Base-by-base conservation (phyloP, 2,888 invertebrate species). In the Pachydiplax longipennis region DNA sequence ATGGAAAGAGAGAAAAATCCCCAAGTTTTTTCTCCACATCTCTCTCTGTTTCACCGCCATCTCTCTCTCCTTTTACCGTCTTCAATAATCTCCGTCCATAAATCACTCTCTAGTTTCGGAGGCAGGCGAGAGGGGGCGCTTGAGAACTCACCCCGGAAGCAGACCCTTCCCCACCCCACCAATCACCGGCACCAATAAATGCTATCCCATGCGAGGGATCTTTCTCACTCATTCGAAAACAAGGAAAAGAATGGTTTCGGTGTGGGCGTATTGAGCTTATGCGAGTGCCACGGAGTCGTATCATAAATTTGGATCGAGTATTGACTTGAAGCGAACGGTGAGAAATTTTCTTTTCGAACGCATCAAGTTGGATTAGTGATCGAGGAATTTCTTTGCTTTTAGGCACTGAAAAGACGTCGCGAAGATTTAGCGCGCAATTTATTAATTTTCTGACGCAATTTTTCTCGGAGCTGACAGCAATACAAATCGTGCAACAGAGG, bases 41-140 rank as follows among this genome's bases (percentile, higher is more conserved):
- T 65, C 65, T 65, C 65, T 65, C 58, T 58, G 25, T 65, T 25
- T 65, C n/a, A n/a, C 3, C 48, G 48, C 48, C 2, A n/a, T 65
- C 44, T 44, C 44, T 10, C 44, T 44, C 44, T 44, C 44, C 65
- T 25, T 65, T 65, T n/a, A 22, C 73, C 73, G 73, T 73, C 73
- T 73, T 73, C 73, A 73, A 73, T 73, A 73, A 73, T 73, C 73
- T 73, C 73, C 73, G 73, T 73, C 73, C 73, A 73, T 73, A 73
- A 73, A 73, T 73, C 73, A 73, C 73, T 73, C 73, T 73, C 65
- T 12, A n/a, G 61, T 61, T 61, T 61, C 61, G n/a, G n/a, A n/a
- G 61, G 61, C 61, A 61, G 61, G 15, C 22, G n/a, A 18, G 61
- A 61, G 61, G n/a, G 61, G 2, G 61, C 5, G 61, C 18, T 18